phyloP scores from a whole-genome alignment of 2,888 invertebrate species.

The Cerceris rybyensis region DNA sequence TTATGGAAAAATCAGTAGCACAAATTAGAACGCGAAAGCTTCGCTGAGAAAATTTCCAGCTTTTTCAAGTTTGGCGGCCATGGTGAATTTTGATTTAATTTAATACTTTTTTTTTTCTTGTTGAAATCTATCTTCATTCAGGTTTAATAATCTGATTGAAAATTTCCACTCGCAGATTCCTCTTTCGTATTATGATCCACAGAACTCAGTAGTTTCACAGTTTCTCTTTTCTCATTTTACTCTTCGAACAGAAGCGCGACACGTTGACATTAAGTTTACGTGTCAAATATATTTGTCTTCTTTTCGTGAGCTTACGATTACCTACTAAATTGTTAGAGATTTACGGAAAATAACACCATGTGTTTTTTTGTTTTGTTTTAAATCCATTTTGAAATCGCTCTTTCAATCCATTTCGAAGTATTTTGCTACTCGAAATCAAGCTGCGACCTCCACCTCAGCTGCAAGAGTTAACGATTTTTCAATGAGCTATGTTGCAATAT shows the following conservation, averaged over 20 bases:
- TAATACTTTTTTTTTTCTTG: constrained; percentile 17
- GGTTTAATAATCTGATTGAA: neutral
- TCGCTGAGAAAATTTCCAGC: constrained; percentile 77
- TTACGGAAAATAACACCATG: constrained; percentile 11
- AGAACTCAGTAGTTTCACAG: constrained; percentile 9
- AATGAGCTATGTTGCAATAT: neutral
- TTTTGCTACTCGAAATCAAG: constrained; percentile 42
- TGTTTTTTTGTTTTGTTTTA: constrained; percentile 4
- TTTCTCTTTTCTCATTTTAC: constrained; percentile 6
- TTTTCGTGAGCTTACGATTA: constrained; percentile 14
- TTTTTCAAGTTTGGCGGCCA: constrained; percentile 79
- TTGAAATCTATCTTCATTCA: constrained; percentile 22
- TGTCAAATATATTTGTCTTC: neutral
- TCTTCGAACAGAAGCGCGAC: neutral
- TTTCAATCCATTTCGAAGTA: constrained; percentile 34
- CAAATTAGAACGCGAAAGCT: constrained; percentile 63
- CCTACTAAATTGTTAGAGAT: constrained; percentile 8
- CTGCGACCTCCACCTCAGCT: constrained; percentile 66
- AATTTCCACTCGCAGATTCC: constrained; percentile 14
- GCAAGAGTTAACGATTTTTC: constrained; percentile 56
- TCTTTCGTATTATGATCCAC: neutral
- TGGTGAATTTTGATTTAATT: constrained; percentile 56
- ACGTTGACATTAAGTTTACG: constrained; percentile 11
- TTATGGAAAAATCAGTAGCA: constrained; percentile 68
- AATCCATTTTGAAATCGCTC: constrained; percentile 17